phyloP scores from a whole-genome alignment of 2,113 vertebrate genomes.

The Gopherus evgoodei region DNA sequence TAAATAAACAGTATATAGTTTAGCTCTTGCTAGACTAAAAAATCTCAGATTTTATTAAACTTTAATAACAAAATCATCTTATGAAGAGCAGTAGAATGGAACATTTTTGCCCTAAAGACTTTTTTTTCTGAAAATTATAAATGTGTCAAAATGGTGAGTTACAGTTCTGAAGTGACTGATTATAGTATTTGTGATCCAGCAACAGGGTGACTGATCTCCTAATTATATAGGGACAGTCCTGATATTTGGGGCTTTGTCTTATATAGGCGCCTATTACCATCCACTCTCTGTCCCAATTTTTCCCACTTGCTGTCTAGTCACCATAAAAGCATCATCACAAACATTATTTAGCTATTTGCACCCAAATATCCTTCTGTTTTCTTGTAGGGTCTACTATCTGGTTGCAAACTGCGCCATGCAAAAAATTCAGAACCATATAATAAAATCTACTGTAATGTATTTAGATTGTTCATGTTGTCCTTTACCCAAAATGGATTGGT shows the following conservation, averaged over 20 bases:
- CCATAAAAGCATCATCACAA: background rate
- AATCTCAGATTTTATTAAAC: background rate
- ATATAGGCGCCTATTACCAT: no score
- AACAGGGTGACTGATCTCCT: no score
- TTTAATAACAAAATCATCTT: background rate
- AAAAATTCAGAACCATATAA: background rate
- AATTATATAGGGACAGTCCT: no score
- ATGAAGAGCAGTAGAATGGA: no score
- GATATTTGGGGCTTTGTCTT: no score
- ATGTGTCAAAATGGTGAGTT: background rate
- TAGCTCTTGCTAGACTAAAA: background rate
- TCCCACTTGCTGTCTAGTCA: no score
- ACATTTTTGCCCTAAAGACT: no score
- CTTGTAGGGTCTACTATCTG: background rate
- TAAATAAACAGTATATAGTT: no score
- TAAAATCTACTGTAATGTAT: background rate
- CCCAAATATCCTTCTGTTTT: background rate
- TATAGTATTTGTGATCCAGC: background rate
- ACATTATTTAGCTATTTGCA: background rate
- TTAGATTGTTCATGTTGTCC: background rate
- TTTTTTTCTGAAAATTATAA: background rate
- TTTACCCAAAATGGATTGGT: rapidly evolving
- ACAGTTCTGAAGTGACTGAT: background rate
- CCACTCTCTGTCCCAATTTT: no score
- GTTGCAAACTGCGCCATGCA: background rate